Base-by-base conservation (phyloP, 2,113 vertebrate genomes). In the Alexandromys fortis region DNA sequence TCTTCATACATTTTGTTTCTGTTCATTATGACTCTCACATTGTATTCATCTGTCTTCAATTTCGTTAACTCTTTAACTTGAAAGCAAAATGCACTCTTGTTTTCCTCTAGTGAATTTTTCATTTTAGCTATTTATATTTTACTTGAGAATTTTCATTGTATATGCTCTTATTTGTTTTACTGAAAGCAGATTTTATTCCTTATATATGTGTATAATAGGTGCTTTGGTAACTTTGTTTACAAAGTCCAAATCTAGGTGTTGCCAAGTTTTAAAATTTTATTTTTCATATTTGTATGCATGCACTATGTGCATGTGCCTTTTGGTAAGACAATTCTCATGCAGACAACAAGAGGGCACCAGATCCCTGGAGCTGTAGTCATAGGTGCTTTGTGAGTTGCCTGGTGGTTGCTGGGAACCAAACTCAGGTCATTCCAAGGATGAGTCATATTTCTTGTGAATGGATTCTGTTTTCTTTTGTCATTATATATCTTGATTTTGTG, bases 101-200 rank as follows among this genome's bases (percentile, higher is more conserved):
- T 26, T 0, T 10, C 7, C 30, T 96, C 47, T 26, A 82, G 11
- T 86, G 30, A 67, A 75, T 61, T 28, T n/a, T 91, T 47, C 35
- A 79, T 6, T 85, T 68, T 58, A 38, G 7, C 52, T 87, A 52
- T 70, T 90, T 42, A 85, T 68, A 49, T 95, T 79, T 75, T 1
- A n/a, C 61, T n/a, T n/a, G 45, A 92, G 17, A 92, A n/a, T 73
- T 85, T 89, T 49, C 33, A 65, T 91, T 93, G 47, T 73, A 52
- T 72, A 30, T 82, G 9, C 42, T 61, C 14, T 90, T 24, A 86
- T 65, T 86, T 45, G 78, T 13, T 89, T 67, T 77, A 17, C 45
- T 94, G 21, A 45, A 82, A 90, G 68, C 42, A 58, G 70, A 45
- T 78, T 77, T 78, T 78, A 17, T 38, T 86, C 24, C 21, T 52